A percentile compares a stretch with the other conserved stretches of the same genome.
phyloP scores from a whole-genome alignment of 2,113 vertebrate genomes.

The Hemicordylus capensis region DNA sequence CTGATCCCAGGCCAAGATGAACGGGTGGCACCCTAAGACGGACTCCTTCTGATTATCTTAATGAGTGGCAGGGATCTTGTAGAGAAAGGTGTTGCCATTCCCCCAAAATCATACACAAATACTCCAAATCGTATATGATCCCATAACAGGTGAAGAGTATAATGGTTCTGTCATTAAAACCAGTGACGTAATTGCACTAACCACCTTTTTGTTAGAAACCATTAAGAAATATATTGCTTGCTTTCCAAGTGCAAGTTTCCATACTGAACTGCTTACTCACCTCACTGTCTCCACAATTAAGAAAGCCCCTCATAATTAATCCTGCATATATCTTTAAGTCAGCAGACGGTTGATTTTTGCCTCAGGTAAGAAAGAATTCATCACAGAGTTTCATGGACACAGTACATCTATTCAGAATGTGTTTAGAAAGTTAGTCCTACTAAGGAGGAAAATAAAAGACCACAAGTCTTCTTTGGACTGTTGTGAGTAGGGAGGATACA shows the following conservation, averaged over 20 bases:
- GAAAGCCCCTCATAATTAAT: neutral
- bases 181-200: neutral
- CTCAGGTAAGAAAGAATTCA: neutral
- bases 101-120: neutral
- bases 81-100: too few relatives aligned
- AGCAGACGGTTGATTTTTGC: neutral
- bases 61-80: too few relatives aligned
- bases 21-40: too few relatives aligned
- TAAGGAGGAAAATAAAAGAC: too few relatives aligned
- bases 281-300: neutral
- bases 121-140: neutral
- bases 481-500: neutral
- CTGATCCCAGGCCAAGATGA: too few relatives aligned
- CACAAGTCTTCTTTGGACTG: neutral
- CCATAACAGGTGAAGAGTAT: neutral
- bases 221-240: neutral
- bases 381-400: neutral
- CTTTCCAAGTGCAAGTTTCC: too few relatives aligned
- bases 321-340: neutral
- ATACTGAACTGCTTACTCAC: neutral
- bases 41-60: too few relatives aligned
- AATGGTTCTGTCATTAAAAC: neutral
- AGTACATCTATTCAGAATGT: too few relatives aligned
- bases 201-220: neutral
- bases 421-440: too few relatives aligned